Evolutionary conservation across 2,888 invertebrate species (phyloP), one percentile per base, ranked within the genome.

Genomic region (Chloroclystis v-ata): DNA sequence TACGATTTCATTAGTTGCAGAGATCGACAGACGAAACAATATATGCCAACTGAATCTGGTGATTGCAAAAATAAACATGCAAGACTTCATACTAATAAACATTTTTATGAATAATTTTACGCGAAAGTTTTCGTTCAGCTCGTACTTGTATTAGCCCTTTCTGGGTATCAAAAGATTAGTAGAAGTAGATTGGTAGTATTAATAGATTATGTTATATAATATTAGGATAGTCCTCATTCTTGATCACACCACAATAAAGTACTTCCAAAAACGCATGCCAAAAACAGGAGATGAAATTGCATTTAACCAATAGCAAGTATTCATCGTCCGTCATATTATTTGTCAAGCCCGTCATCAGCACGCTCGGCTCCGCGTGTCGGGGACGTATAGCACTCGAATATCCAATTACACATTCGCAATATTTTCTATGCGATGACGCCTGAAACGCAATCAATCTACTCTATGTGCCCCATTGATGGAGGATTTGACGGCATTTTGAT

Each of bases 381-480:
- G 74, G 78, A 77, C 79, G 75, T 50, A 50, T 50, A 72, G 66
- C 66, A 66, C 67, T 56, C 74, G 70, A 75, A 74, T 69, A 72
- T 81, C 83, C 84, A 85, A 85, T 86, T 84, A 85, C 77, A 69
- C 75, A 79, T 75, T 75, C 78, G 81, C 82, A 80, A 86, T 86
- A 84, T 85, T 85, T 85, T 84, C 82, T 81, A 84, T 80, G 75
- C 72, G 69, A 73, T 81, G 81, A 77, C 78, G 79, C 71, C 65
- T 67, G 67, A 72, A 79, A 74, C 69, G 76, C 82, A 83, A 84
- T 84, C 82, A 83, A 82, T 84, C 81, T 75, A 69, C 67, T 57
- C 64, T 57, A 63, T 65, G 59, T 63, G 50, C 47, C 26, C 26
- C 24, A 37, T 7, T 43, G 43, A 43, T 41, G 42, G 24, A 28